phyloP scores from a whole-genome alignment of 2,888 invertebrate species.

The Adelphocoris suturalis region DNA sequence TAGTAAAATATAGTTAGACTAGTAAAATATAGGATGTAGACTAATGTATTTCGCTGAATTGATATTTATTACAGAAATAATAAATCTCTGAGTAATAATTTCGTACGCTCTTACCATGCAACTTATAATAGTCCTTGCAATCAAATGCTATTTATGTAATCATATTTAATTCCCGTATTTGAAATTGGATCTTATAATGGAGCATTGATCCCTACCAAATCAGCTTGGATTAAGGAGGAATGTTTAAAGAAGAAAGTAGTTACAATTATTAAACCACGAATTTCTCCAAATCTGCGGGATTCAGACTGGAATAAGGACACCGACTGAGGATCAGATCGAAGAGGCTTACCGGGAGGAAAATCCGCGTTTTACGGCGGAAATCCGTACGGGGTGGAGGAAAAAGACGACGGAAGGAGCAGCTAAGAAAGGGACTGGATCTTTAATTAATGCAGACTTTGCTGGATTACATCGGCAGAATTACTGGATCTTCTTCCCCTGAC shows the following conservation, averaged over 20 bases:
- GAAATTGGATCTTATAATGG: too few relatives aligned
- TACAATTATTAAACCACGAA: constrained; percentile 14
- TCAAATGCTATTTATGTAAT: too few relatives aligned
- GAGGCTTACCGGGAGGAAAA: constrained; percentile 3
- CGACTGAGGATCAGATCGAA: background rate
- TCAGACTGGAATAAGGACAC: background rate
- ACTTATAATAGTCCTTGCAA: too few relatives aligned
- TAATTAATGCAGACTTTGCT: constrained; percentile 68
- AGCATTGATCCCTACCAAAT: background rate
- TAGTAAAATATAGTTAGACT: too few relatives aligned
- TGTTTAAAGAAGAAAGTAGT: background rate
- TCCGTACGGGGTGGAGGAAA: background rate
- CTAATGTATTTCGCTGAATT: too few relatives aligned
- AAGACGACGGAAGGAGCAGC: background rate
- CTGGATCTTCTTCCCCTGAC: constrained; percentile 37
- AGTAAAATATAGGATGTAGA: too few relatives aligned
- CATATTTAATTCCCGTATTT: too few relatives aligned
- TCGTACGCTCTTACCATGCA: too few relatives aligned
- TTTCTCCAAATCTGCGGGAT: background rate
- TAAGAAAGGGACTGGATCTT: constrained; percentile 48
- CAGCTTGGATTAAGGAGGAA: background rate
- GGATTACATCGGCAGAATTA: constrained; percentile 61
- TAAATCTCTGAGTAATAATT: too few relatives aligned
- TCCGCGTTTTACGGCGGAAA: background rate
- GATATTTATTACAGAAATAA: too few relatives aligned